These are phyloP conservation scores for Papilio protenor DNA, from an alignment of 2,888 invertebrate genomes.

Conservation along the genomic window DNA sequence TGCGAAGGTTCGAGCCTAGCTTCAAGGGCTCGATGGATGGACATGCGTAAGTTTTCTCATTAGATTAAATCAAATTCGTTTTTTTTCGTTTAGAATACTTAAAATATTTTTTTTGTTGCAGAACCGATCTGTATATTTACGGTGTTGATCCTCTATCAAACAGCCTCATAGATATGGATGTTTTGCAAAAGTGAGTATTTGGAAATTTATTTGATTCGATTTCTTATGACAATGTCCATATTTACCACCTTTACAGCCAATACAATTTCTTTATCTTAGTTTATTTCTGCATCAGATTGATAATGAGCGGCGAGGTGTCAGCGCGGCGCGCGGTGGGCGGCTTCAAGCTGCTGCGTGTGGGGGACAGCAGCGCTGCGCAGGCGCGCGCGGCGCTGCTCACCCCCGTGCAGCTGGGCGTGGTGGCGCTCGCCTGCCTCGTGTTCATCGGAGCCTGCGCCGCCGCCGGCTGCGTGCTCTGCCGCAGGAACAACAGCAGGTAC, in stretches of 20 bases:
- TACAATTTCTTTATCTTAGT: no score
- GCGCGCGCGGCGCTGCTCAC: conserved; percentile 79
- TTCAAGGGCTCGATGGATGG: conserved; percentile 87
- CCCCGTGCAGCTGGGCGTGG: conserved; percentile 91
- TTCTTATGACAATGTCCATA: not conserved
- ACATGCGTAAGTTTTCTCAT: conserved; percentile 84
- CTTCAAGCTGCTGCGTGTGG: conserved; percentile 87
- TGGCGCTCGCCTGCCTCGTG: conserved; percentile 91
- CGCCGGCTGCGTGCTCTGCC: conserved; percentile 90
- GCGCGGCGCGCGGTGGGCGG: conserved; percentile 87
- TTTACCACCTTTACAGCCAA: not conserved
- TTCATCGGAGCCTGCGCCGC: conserved; percentile 92
- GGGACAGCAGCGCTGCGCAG: conserved; percentile 73
- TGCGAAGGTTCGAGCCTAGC: conserved; percentile 91
- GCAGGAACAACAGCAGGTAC: conserved; percentile 86
- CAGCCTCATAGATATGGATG: conserved; percentile 91
- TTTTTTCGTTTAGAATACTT: not conserved
- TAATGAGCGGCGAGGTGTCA: conserved; percentile 85
- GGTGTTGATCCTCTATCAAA: conserved; percentile 93
- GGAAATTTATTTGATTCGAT: not conserved
- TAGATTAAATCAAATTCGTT: not conserved
- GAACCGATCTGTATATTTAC: conserved; percentile 94
- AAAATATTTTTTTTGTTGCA: conserved; percentile 66
- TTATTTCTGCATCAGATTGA: conserved; percentile 77
- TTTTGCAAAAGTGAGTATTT: conserved; percentile 88